Evolutionary conservation across 2,113 vertebrate species (phyloP).

Genomic region (Perca flavescens): DNA sequence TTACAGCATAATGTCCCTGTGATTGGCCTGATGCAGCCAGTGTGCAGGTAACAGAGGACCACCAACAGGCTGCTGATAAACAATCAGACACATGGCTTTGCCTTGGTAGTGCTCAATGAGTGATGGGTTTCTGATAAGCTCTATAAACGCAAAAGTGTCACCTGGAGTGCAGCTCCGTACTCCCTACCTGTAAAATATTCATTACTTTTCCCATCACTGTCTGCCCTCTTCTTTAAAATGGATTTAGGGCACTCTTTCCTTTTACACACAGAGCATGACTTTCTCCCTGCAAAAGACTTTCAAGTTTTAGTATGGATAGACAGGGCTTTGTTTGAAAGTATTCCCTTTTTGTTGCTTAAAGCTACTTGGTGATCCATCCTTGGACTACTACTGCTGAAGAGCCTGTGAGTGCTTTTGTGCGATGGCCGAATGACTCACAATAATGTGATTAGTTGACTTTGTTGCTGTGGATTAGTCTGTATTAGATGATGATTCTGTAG

Average conservation of each 20-base stretch:
- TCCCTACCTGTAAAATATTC: constrained; percentile 81
- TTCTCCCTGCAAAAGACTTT: constrained; percentile 50
- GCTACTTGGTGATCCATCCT: constrained; percentile 56
- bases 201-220: constrained; percentile 74
- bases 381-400: constrained; percentile 33
- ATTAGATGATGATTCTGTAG: constrained; percentile 31
- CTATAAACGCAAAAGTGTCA: constrained; percentile 68
- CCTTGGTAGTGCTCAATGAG: constrained; percentile 36
- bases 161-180: constrained; percentile 64
- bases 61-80: constrained; percentile 66
- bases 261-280: constrained; percentile 64
- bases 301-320: constrained; percentile 35
- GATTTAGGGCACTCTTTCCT: constrained; percentile 65
- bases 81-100: constrained; percentile 67
- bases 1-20: constrained; percentile 51
- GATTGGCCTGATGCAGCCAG: constrained; percentile 62
- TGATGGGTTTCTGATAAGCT: constrained; percentile 77
- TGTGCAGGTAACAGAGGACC: constrained; percentile 50
- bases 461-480: constrained; percentile 44
- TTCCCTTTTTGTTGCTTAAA: constrained; percentile 54
- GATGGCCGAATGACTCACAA: constrained; percentile 56
- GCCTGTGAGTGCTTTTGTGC: constrained; percentile 22
- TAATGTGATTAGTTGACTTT: constrained; percentile 63
- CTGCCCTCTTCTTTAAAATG: constrained; percentile 69
- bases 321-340: constrained; percentile 46